Percentiles rank a stretch among this genome's conserved stretches.
Conservation (phyloP, 2,797 vertebrate species). For the Orientallactaga sibirica region DNA sequence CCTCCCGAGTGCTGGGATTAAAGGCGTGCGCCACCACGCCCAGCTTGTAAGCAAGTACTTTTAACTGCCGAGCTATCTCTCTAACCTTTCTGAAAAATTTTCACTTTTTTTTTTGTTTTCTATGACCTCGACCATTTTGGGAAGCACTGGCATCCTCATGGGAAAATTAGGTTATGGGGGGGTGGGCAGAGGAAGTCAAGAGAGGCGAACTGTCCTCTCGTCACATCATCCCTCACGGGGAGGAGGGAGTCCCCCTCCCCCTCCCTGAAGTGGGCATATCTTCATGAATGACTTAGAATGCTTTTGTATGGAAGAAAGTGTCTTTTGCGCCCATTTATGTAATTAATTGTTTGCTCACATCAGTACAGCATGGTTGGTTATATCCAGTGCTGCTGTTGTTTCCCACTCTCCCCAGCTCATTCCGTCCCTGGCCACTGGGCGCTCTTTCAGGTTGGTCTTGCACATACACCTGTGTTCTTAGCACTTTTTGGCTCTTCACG, state of each 20-base stretch:
- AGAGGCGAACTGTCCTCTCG: not conserved
- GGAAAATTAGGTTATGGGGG: not conserved
- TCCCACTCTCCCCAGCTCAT: not conserved
- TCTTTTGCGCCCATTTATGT: not conserved
- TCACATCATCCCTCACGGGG: no score
- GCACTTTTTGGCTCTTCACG: not conserved
- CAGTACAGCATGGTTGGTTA: not conserved
- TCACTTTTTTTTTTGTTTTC: not conserved
- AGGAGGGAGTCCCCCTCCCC: not conserved
- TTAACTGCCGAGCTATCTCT: no score
- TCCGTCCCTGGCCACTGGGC: not conserved
- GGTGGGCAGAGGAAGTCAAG: not conserved
- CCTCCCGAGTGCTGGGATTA: no score
- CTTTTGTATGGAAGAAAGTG: not conserved
- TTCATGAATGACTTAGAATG: not conserved
- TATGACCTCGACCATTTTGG: not conserved
- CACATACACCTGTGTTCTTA: not conserved
- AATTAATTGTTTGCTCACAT: not conserved
- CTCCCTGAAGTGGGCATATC: not conserved
- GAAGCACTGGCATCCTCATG: not conserved
- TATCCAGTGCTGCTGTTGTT: not conserved
- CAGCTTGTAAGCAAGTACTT: no score
- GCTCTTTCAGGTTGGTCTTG: not conserved
- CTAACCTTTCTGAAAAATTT: no score
- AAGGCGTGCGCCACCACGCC: no score